A percentile compares a stretch with the other conserved stretches of the same genome.
Evolutionary conservation across 2,797 vertebrate genomes (phyloP).

Genomic region (Morus bassanus): DNA sequence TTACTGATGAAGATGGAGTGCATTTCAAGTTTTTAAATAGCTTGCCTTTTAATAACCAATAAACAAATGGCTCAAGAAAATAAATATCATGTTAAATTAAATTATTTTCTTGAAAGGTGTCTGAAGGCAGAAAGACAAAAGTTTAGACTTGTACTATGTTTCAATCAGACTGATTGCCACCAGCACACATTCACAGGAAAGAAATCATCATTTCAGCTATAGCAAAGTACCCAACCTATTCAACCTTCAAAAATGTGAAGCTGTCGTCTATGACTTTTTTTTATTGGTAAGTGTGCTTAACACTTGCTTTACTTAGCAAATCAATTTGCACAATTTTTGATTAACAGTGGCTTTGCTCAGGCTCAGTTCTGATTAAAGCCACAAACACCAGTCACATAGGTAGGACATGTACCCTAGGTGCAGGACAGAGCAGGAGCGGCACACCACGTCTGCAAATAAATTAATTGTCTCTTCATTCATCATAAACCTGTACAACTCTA

Average conservation of each 20-base stretch:
- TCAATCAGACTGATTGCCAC: not conserved
- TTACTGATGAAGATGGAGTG: conserved; percentile 3
- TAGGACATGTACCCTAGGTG: not conserved
- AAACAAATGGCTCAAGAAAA: conserved; percentile 36
- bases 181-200: not conserved
- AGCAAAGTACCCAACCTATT: not conserved
- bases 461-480: not conserved
- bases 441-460: not conserved
- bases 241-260: not conserved
- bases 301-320: not conserved
- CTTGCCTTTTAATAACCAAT: conserved; percentile 53
- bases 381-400: not conserved
- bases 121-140: conserved; percentile 15
- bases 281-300: not conserved
- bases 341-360: not conserved
- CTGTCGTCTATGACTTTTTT: not conserved
- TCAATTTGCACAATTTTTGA: not conserved
- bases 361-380: not conserved
- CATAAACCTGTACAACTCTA: not conserved
- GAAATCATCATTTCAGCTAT: not conserved
- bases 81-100: not conserved
- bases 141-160: not conserved
- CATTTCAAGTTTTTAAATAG: conserved; percentile 48
- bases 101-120: conserved; percentile 36
- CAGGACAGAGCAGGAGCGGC: not conserved